A percentile compares a stretch with the other conserved stretches of the same genome.
phyloP scores from a whole-genome alignment of 2,113 vertebrate species.

The Gobio gobio region DNA sequence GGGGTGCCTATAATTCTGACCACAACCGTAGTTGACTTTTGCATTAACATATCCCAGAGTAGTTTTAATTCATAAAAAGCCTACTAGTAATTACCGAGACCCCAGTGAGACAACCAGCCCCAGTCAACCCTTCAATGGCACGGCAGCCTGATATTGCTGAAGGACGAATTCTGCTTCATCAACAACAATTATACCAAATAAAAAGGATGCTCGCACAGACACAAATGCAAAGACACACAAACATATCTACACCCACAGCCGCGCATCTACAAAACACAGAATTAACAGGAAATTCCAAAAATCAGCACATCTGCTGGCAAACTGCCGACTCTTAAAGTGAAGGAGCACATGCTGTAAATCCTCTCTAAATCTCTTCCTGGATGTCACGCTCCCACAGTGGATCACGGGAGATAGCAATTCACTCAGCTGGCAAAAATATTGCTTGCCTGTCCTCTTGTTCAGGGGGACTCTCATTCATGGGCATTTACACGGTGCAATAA shows the following conservation, averaged over 20 bases:
- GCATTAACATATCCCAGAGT: no score
- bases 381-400: slow-evolving; percentile 26
- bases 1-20: no score
- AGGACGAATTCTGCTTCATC: slow-evolving; percentile 3
- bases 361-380: slow-evolving; percentile 41
- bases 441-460: slow-evolving; percentile 22
- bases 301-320: slow-evolving; percentile 33
- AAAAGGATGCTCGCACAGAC: not conserved
- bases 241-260: slow-evolving; percentile 7
- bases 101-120: not conserved
- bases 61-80: no score
- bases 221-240: not conserved
- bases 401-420: slow-evolving; percentile 35
- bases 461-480: not conserved
- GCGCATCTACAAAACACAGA: not conserved
- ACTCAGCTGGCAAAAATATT: slow-evolving; percentile 40
- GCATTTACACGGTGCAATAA: slow-evolving; percentile 34
- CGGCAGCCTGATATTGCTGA: not conserved
- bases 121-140: not conserved
- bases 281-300: slow-evolving; percentile 13
- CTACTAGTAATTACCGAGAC: not conserved
- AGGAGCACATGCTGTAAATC: slow-evolving; percentile 32
- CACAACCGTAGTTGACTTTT: no score
- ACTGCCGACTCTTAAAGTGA: slow-evolving; percentile 7
- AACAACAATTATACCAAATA: slow-evolving; percentile 25